Conservation (phyloP, 2,797 vertebrate genomes). For the Melanogrammus aeglefinus region DNA sequence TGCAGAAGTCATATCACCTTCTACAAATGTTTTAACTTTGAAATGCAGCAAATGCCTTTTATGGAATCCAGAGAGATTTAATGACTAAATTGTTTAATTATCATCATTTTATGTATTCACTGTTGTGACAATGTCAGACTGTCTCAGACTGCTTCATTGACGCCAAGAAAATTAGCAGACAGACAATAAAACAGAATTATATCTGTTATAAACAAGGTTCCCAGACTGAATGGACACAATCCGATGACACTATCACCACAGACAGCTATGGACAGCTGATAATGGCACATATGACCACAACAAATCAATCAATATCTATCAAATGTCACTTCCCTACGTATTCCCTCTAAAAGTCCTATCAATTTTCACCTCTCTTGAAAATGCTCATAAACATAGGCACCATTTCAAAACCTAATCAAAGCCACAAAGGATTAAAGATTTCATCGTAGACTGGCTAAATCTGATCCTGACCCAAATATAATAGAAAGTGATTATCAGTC, state of each 20-base stretch:
- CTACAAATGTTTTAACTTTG: background rate
- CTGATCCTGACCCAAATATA: background rate
- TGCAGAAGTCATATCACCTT: background rate
- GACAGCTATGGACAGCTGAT: background rate
- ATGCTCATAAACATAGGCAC: background rate
- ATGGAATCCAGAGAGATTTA: background rate
- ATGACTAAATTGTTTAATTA: background rate
- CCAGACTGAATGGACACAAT: background rate
- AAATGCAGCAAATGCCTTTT: background rate
- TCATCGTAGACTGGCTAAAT: background rate
- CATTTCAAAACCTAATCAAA: background rate
- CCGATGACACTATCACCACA: background rate
- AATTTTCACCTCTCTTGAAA: background rate
- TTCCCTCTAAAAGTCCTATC: background rate
- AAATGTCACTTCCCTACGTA: background rate
- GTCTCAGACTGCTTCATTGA: background rate
- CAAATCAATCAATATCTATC: background rate
- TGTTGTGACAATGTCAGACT: background rate
- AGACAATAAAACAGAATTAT: background rate
- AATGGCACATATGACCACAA: background rate
- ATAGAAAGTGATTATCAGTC: conserved; percentile 3
- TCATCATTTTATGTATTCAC: background rate
- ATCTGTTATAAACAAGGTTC: background rate
- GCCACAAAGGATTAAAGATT: background rate
- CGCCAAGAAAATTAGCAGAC: background rate